phyloP scores from a whole-genome alignment of 2,797 vertebrate genomes.

The Etheostoma nigrum region DNA sequence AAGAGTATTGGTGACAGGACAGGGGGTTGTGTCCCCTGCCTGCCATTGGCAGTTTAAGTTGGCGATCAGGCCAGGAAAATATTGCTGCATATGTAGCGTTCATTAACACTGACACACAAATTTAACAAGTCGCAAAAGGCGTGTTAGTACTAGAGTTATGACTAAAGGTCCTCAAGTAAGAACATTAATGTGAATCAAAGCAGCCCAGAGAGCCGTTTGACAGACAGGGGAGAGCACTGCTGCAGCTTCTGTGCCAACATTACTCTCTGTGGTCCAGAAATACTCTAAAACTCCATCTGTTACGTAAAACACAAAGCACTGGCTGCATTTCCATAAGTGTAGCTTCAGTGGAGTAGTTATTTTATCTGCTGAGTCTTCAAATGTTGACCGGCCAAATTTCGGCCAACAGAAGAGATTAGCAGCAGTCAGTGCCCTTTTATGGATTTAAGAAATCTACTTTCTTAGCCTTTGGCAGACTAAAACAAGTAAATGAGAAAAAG shows the following conservation, averaged over 20 bases:
- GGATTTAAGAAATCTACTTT: not conserved
- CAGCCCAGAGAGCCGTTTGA: not conserved
- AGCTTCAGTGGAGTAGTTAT: not conserved
- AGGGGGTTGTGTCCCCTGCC: not conserved
- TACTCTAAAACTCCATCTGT: slow-evolving; percentile 21
- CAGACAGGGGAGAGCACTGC: not conserved
- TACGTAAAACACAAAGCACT: not conserved
- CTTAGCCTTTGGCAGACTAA: not conserved
- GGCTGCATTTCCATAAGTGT: not conserved
- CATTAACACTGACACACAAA: not conserved
- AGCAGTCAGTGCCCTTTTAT: not conserved
- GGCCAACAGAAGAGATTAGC: not conserved
- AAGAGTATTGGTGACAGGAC: slow-evolving; percentile 47
- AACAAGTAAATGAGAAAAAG: not conserved
- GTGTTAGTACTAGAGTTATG: not conserved
- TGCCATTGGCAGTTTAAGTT: not conserved
- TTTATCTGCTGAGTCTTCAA: not conserved
- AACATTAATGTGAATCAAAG: not conserved
- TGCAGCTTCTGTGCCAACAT: slow-evolving; percentile 1
- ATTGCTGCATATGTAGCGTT: not conserved
- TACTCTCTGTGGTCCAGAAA: slow-evolving; percentile 20
- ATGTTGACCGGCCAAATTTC: not conserved
- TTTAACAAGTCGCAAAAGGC: not conserved
- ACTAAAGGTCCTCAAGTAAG: not conserved
- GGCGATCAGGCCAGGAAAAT: not conserved